phyloP scores from a whole-genome alignment of 2,113 vertebrate species.

The Aspidoscelis tigris region DNA sequence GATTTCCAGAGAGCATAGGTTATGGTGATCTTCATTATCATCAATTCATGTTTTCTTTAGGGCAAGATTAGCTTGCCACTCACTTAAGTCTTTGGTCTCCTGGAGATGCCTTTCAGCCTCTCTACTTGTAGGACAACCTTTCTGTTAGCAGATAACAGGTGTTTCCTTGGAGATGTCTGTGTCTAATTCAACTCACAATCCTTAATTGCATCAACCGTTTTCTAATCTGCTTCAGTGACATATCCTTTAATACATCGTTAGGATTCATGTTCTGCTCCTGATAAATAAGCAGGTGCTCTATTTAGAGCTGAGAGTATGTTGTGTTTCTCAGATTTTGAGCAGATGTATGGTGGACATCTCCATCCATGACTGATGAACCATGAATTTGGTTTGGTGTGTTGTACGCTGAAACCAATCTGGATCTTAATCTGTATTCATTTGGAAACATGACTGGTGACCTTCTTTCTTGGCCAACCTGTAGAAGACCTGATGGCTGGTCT shows the following conservation, averaged over 20 bases:
- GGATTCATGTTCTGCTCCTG: background rate
- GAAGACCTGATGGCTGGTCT: too few species aligned
- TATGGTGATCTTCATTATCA: constrained; percentile 41
- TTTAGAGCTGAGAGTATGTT: background rate
- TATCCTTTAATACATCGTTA: constrained; percentile 25
- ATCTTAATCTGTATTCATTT: background rate
- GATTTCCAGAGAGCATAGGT: constrained; percentile 24
- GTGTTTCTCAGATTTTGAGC: background rate
- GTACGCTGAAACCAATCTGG: background rate
- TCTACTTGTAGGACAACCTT: constrained; percentile 18
- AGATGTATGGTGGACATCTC: background rate
- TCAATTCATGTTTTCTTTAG: constrained; percentile 61
- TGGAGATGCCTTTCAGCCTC: constrained; percentile 29
- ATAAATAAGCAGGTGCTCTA: background rate
- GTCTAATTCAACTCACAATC: constrained; percentile 7
- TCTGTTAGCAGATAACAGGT: constrained; percentile 1
- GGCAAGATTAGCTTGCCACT: constrained; percentile 41
- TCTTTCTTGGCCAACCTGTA: too few species aligned
- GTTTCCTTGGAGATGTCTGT: background rate
- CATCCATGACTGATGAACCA: background rate
- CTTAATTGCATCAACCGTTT: background rate
- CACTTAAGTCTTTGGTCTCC: constrained; percentile 22
- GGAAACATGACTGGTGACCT: background rate
- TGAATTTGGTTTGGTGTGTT: background rate
- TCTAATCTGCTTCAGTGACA: background rate